phyloP scores from a whole-genome alignment of 2,797 vertebrate genomes.

The Mormyrus hasselquistii region DNA sequence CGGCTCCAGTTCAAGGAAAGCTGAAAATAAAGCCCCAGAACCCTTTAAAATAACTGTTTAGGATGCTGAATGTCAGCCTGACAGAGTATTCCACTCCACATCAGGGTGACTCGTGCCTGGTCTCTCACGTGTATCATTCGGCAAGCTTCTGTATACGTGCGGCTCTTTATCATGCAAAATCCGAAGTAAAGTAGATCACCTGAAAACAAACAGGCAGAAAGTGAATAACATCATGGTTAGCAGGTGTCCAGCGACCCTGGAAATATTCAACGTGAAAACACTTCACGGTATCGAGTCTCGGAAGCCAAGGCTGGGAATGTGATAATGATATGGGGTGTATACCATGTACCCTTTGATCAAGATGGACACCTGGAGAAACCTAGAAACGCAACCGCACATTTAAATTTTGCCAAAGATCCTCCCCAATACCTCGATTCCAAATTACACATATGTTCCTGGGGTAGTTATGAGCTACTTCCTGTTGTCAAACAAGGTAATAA shows the following conservation, averaged over 20 bases:
- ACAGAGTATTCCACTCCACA: not conserved
- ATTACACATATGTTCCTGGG: not conserved
- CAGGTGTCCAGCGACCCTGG: not conserved
- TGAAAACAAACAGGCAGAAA: not conserved
- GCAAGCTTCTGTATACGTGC: not conserved
- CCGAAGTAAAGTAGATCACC: not conserved
- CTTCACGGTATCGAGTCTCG: not conserved
- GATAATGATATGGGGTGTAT: not conserved
- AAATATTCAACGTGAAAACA: not conserved
- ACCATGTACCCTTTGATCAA: no score
- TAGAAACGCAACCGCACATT: not conserved
- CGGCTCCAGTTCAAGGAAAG: not conserved
- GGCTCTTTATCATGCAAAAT: not conserved
- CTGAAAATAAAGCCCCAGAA: not conserved
- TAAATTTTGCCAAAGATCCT: not conserved
- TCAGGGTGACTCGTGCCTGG: not conserved
- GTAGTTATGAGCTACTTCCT: not conserved
- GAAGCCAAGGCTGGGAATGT: not conserved
- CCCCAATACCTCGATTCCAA: not conserved
- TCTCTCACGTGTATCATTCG: not conserved
- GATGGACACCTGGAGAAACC: not conserved
- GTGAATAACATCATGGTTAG: not conserved
- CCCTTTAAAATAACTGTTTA: not conserved
- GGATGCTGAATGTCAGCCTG: not conserved
- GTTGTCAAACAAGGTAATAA: not conserved